Percentiles rank a stretch among this genome's conserved stretches.
These are phyloP conservation scores for Thinocorus orbignyianus DNA, from an alignment of 2,113 vertebrate species.

Conservation along the genomic window DNA sequence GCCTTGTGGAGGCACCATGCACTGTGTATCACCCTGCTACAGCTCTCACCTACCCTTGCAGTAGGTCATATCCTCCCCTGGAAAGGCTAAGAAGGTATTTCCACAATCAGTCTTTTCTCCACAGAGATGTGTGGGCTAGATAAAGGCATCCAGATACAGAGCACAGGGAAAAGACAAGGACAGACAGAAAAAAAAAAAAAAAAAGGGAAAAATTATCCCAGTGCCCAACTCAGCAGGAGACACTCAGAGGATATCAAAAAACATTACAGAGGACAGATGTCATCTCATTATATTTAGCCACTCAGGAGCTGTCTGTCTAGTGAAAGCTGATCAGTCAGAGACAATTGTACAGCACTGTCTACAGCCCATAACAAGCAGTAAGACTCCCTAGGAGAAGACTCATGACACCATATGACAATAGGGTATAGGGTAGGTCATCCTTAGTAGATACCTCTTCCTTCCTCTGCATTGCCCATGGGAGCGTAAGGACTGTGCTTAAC, in stretches of 20 bases:
- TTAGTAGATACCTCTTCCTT: not conserved
- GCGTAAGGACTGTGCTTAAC: not conserved
- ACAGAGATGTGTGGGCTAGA: not conserved
- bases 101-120: not conserved
- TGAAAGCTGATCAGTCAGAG: not conserved
- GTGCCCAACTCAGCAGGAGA: not conserved
- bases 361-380: not conserved
- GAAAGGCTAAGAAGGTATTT: not conserved
- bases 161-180: not conserved
- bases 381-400: not conserved
- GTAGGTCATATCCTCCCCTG: accelerated
- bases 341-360: not conserved
- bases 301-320: not conserved
- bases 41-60: not conserved
- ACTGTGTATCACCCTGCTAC: not conserved
- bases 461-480: not conserved
- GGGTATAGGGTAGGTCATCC: not conserved
- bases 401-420: not conserved
- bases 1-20: not conserved
- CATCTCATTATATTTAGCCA: not conserved
- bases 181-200: not conserved
- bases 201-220: not conserved
- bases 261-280: not conserved
- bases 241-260: not conserved
- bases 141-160: not conserved